Evolutionary conservation across 2,888 invertebrate species (phyloP), one percentile per base, ranked within the genome.

Genomic region (Dendrolimus pini): DNA sequence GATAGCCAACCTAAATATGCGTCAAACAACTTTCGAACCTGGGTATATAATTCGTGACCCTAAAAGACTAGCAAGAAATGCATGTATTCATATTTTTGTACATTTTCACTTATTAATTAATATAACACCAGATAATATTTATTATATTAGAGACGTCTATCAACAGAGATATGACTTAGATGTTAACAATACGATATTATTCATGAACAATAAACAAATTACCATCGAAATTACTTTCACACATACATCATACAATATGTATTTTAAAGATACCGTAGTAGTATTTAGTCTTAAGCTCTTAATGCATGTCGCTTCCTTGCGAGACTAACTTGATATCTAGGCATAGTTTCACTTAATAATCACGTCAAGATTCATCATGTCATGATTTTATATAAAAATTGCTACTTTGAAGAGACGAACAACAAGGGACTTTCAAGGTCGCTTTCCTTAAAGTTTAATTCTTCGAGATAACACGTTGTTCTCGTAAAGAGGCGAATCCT

Each of bases 21-120:
- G 67, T 76, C 74, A 71, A 67, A 62, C 62, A 71, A 69, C 74
- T 18, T 71, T 72, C 63, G 74, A 77, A 74, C 74, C 71, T 66
- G 69, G 71, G 64, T 71, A 63, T 70, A 71, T 69, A 67, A 74
- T 75, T 80, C 78, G 85, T 87, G 89, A 87, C 84, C 84, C 87
- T 86, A 88, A 78, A 72, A 81, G 89, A 90, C 90, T 90, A 89
- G 89, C 83, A 75, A 83, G 85, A 89, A 90, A 90, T 89, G 88
- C 88, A 87, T 80, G 79, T 82, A 80, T 79, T 83, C 66, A 78
- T 83, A 79, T 77, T 82, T 87, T 89, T 89, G 89, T 89, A 90
- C 89, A 89, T 72, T 82, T 83, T 83, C 76, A 77, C 89, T 85
- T 89, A 89, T 75, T 75, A 89, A 82, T 30, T 89, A 89, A 80